Conservation (phyloP, 2,113 vertebrate species). For the Bos indicus region DNA sequence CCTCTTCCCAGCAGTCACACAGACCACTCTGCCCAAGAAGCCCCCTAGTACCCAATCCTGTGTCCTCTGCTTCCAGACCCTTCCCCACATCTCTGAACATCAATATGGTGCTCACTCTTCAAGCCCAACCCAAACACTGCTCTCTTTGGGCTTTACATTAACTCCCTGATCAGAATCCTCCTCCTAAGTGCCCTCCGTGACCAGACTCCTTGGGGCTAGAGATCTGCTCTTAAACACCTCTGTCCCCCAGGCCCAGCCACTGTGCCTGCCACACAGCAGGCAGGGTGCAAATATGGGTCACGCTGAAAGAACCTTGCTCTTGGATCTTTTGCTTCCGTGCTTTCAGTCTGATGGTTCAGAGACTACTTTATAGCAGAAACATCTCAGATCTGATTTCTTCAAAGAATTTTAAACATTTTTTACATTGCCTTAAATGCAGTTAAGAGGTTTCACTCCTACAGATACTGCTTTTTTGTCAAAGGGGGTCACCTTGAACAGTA, state of each 20-base stretch:
- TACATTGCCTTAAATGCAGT: not conserved
- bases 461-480: not conserved
- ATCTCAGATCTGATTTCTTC: slow-evolving; percentile 22
- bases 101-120: not conserved
- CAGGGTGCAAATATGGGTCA: not conserved
- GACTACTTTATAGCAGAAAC: not conserved
- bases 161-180: not conserved
- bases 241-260: not conserved
- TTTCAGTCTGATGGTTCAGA: not conserved
- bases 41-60: accelerated
- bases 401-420: slow-evolving; percentile 30
- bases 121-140: not conserved
- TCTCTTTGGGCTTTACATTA: not conserved
- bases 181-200: not conserved
- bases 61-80: not conserved
- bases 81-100: not conserved
- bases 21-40: not conserved
- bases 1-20: not conserved
- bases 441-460: not conserved
- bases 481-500: slow-evolving; percentile 1
- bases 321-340: not conserved
- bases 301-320: not conserved
- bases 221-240: not conserved
- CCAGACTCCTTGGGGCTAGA: not conserved
- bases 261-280: not conserved